Base-by-base conservation (phyloP, 2,797 vertebrate species). In the Oreonectes daqikongensis region DNA sequence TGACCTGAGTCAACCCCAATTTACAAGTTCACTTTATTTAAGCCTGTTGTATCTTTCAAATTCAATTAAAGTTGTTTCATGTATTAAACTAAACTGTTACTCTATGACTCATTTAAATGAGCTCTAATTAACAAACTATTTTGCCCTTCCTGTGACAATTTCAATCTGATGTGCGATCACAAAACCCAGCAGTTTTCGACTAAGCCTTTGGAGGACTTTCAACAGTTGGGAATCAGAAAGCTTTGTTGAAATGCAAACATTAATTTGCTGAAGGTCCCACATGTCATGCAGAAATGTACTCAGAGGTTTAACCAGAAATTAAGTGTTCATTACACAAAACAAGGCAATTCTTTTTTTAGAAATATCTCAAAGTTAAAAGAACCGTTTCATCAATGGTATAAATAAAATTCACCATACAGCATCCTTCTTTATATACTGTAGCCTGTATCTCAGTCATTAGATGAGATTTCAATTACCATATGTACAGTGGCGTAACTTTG, bases 241-340 rank as follows among this genome's bases (percentile, higher is more conserved):
- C 70, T 50, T 63, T 63, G 28, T 38, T 72, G 17, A 63, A 35
- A 48, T 72, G 55, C 30, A 20, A 30, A 69, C 8, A 59, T 35
- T 38, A 42, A 52, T 53, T 22, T 22, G 52, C 52, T 24, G 22
- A 24, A 53, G 4, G 52, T 53, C 6, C 17, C 66, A 69, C 22
- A 61, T 15, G 52, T 17, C 44, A 22, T 67, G 24, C 32, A 42
- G 17, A 40, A 28, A 55, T 30, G 12, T 17, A 17, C 52, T 46
- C 38, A 10, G 12, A 55, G 10, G 4, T 60, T 59, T 44, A 28
- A 35, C 50, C 17, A 32, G 14, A 40, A 60, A 46, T 46, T 11
- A 44, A 44, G 24, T 44, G 20, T 48, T 35, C n/a, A 72, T 48
- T 61, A 22, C 22, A 14, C 44, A 32, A 61, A 48, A 48, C 11